Evolutionary conservation across 2,797 vertebrate genomes (phyloP), one percentile per base, ranked within the genome.

Genomic region (Sylvia borin): DNA sequence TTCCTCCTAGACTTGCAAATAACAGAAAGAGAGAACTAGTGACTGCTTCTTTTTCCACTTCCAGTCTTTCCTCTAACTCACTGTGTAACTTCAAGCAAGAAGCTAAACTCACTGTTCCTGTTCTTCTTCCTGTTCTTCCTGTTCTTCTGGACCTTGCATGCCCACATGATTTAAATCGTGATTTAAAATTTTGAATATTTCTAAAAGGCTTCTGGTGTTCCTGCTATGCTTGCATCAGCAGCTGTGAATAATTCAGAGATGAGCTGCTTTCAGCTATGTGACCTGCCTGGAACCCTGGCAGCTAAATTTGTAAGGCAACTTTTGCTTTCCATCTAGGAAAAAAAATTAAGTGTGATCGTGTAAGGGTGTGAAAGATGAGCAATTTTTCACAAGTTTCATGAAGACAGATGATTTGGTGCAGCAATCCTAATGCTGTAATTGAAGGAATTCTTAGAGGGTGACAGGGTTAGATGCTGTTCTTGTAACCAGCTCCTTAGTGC

Each of bases 91-190:
- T 81, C 32, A 81, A 85, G 65, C 57, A 77, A 84, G 38, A 79
- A 88, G 62, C 55, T 93, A 17, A 88, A 67, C 88, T 87, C 29
- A 70, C 71, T 80, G 45, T 90, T 92, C 92, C 55, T 87, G 91
- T 92, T 95, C 24, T 45, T 81, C 92, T n/a, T n/a, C n/a, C n/a
- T n/a, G n/a, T n/a, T n/a, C n/a, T 90, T 92, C 92, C 55, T 87
- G 91, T 92, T 95, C 24, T 45, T 81, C 92, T n/a, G n/a, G n/a
- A n/a, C 54, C 16, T 67, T 78, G 29, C 16, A 16, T 34, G 31
- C 45, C 42, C 60, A 34, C 11, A 2, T 88, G 54, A 64, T 91
- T 81, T 93, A 76, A 93, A 57, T 85, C 16, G 55, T n/a, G 53
- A 73, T 93, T 86, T 93, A 57, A 95, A 92, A 65, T 34, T 22